These are phyloP conservation scores for Epicampocera succincta DNA, from an alignment of 2,888 invertebrate species.

Conservation along the genomic window DNA sequence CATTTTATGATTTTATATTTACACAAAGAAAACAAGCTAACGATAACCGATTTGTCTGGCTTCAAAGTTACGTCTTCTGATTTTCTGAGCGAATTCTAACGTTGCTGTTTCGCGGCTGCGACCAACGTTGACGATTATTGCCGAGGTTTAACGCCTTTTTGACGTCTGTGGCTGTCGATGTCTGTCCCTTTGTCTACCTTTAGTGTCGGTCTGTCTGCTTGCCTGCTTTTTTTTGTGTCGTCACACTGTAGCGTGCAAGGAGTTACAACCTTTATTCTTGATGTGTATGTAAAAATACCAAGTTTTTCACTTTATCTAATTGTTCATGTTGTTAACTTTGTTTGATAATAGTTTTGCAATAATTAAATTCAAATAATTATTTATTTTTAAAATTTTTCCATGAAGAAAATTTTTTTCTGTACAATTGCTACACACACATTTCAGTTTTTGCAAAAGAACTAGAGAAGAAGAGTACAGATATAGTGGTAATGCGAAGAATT, in stretches of 20 bases:
- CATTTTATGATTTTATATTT: constrained; percentile 31
- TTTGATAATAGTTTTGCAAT: background rate
- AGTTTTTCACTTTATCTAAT: constrained; percentile 9
- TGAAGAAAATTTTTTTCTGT: constrained; percentile 51
- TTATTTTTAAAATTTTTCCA: constrained; percentile 41
- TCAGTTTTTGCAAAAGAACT: constrained; percentile 69
- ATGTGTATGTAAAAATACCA: background rate
- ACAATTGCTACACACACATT: constrained; percentile 69
- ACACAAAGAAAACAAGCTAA: constrained; percentile 60
- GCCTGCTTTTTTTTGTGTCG: constrained; percentile 42
- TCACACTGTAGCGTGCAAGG: constrained; percentile 52
- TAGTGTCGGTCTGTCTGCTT: constrained; percentile 11
- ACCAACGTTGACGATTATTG: constrained; percentile 31
- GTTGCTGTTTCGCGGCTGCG: constrained; percentile 42
- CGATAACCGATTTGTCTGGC: constrained; percentile 58
- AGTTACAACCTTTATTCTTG: constrained; percentile 10
- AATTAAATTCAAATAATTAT: constrained; percentile 11
- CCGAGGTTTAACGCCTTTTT: constrained; percentile 55
- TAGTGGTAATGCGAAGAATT: constrained; percentile 41
- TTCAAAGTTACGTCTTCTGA: constrained; percentile 51
- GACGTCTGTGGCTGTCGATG: constrained; percentile 31
- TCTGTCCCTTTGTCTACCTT: constrained; percentile 43
- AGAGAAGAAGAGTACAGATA: constrained; percentile 65
- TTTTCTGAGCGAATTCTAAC: constrained; percentile 63
- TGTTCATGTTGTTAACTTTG: constrained; percentile 30